Evolutionary conservation across 2,113 vertebrate genomes (phyloP).

Genomic region (Stomatorhinus ivindoensis): DNA sequence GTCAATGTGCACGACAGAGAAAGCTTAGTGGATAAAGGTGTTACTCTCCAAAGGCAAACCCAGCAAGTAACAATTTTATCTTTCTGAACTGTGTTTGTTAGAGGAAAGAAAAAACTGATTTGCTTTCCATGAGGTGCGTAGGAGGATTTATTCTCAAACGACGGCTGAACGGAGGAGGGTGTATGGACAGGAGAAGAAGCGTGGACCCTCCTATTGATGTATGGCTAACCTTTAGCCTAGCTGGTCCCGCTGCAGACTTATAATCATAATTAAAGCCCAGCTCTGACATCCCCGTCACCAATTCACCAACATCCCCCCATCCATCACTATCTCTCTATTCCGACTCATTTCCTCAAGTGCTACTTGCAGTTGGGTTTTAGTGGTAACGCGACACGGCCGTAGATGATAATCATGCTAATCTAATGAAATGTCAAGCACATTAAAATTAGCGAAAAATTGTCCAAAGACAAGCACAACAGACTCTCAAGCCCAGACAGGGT

Average conservation of each 20-base stretch:
- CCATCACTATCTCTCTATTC: neutral
- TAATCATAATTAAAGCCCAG: neutral
- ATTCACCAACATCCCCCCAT: neutral
- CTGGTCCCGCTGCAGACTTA: neutral
- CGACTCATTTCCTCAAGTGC: constrained; percentile 6
- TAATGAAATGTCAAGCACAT: constrained; percentile 21
- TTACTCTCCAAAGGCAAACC: neutral
- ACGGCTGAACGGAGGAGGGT: neutral
- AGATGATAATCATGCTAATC: constrained; percentile 13
- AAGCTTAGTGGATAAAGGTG: neutral
- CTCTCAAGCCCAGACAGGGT: neutral
- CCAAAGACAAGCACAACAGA: neutral
- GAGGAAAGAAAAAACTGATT: neutral
- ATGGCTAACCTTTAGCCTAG: neutral
- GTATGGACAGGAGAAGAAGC: neutral
- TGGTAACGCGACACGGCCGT: neutral
- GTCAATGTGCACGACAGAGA: neutral
- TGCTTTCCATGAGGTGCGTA: neutral
- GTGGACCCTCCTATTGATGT: neutral
- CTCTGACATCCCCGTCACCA: neutral
- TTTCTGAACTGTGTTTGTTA: neutral
- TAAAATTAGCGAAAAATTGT: constrained; percentile 16
- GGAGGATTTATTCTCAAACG: neutral
- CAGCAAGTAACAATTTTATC: neutral
- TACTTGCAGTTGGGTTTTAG: constrained; percentile 17